Evolutionary conservation across 1,140 invertebrate species (phyloP).

Genomic region (Agrypnia vestita): DNA sequence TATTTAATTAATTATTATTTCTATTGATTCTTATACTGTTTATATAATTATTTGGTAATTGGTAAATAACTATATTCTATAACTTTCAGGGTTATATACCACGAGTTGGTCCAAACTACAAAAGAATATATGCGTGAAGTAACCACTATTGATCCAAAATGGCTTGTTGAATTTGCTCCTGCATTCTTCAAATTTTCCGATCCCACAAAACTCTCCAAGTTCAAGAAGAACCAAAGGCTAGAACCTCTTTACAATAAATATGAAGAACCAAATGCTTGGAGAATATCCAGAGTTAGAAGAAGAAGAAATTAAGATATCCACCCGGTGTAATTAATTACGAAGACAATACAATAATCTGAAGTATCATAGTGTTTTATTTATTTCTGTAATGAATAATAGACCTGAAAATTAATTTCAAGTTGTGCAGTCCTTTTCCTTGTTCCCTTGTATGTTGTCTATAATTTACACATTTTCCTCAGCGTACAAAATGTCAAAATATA

Average conservation of each 20-base stretch:
- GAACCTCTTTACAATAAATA: slow-evolving; percentile 99
- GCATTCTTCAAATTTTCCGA: slow-evolving; percentile 99
- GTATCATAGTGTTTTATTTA: neutral
- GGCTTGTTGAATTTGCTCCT: slow-evolving; percentile 99
- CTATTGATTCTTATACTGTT: neutral
- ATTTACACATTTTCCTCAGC: too few relatives aligned
- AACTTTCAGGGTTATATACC: slow-evolving; percentile 92
- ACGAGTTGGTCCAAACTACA: slow-evolving; percentile 98
- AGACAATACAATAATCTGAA: neutral
- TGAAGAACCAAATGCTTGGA: slow-evolving; percentile 99
- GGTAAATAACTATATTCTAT: slow-evolving; percentile 21
- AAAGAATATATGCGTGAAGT: slow-evolving; percentile 99
- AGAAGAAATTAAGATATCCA: slow-evolving; percentile 85
- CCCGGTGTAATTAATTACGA: neutral
- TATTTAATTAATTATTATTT: neutral
- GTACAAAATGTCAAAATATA: too few relatives aligned
- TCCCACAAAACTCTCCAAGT: slow-evolving; percentile 98
- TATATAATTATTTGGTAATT: slow-evolving; percentile 23
- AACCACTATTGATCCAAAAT: slow-evolving; percentile 98
- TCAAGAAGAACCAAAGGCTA: slow-evolving; percentile 98
- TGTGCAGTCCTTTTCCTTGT: too few relatives aligned
- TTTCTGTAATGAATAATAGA: neutral
- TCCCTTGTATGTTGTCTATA: too few relatives aligned
- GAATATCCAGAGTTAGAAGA: slow-evolving; percentile 95
- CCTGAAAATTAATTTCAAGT: neutral